Evolutionary conservation across 2,113 vertebrate species (phyloP).

Genomic region (Gymnorhina tibicen): DNA sequence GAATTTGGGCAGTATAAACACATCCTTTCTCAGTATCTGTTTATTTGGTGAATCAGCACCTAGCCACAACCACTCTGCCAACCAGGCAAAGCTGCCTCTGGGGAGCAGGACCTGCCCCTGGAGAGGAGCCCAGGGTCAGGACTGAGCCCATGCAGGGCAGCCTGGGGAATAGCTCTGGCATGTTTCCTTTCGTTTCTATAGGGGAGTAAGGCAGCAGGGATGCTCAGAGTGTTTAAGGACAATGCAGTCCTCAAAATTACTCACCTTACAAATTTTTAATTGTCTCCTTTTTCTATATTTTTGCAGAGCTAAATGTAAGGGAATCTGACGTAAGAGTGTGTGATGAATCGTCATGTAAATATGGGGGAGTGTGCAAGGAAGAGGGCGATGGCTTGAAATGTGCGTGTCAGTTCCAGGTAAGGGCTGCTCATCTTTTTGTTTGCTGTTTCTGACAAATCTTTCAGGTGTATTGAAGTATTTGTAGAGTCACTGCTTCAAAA

Average conservation of each 20-base stretch:
- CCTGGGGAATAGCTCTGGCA: neutral
- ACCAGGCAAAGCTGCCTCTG: neutral
- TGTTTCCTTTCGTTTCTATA: neutral
- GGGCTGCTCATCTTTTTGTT: constrained; percentile 33
- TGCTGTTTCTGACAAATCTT: neutral
- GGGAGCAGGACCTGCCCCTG: neutral
- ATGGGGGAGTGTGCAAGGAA: constrained; percentile 89
- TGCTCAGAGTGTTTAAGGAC: neutral
- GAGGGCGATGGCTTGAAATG: constrained; percentile 89
- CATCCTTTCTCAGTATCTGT: neutral
- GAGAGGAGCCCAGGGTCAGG: neutral
- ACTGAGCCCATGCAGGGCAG: neutral
- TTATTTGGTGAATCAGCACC: neutral
- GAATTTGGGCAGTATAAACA: neutral
- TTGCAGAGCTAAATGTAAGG: constrained; percentile 84
- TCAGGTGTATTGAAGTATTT: neutral
- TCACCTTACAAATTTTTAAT: neutral
- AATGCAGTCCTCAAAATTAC: neutral
- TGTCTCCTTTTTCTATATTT: neutral
- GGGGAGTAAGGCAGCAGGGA: neutral
- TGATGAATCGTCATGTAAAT: constrained; percentile 89
- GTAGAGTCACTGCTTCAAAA: neutral
- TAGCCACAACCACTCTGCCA: neutral
- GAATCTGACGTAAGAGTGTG: constrained; percentile 86
- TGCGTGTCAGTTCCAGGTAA: constrained; percentile 93